Percentiles rank a stretch among this genome's conserved stretches.
phyloP scores from a whole-genome alignment of 2,797 vertebrate species.

The Galago senegalensis region DNA sequence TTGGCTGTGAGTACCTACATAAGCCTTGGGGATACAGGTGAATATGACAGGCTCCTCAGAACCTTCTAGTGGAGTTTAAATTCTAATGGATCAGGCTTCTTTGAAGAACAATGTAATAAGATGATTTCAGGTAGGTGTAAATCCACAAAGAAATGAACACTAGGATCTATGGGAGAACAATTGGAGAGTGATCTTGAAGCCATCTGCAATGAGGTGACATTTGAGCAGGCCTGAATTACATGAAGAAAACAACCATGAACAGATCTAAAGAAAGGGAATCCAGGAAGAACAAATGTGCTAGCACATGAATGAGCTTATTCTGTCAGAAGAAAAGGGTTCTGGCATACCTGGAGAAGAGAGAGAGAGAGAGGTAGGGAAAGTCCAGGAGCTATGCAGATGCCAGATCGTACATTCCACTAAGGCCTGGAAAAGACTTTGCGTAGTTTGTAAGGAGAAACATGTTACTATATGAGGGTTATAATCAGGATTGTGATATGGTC shows the following conservation, averaged over 20 bases:
- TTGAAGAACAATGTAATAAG: background rate
- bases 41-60: background rate
- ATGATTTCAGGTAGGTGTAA: background rate
- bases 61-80: background rate
- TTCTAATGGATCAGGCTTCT: background rate
- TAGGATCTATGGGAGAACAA: background rate
- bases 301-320: background rate
- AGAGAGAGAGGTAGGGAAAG: background rate
- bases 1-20: background rate
- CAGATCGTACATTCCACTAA: background rate
- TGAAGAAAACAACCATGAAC: background rate
- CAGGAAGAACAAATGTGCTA: background rate
- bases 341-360: background rate
- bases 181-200: background rate
- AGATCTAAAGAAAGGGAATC: background rate
- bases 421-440: background rate
- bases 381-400: background rate
- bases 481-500: background rate
- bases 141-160: background rate
- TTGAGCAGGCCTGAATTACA: background rate
- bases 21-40: background rate
- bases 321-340: background rate
- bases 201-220: background rate
- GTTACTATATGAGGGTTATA: background rate
- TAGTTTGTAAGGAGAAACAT: background rate